These are phyloP conservation scores for Telmatherina bonti DNA, from an alignment of 2,797 vertebrate genomes.

Conservation along the genomic window DNA sequence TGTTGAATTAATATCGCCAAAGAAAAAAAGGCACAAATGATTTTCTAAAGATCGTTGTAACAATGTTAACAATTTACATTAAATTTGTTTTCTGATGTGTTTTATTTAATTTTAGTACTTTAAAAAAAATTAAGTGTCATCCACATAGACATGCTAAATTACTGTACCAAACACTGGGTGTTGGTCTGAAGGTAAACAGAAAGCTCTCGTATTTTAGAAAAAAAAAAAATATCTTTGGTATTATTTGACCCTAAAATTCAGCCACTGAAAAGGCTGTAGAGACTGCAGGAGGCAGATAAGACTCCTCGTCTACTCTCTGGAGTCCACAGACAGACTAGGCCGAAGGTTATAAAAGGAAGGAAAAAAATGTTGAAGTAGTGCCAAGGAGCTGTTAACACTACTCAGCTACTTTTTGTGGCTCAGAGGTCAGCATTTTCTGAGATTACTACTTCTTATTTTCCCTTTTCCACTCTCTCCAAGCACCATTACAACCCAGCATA, in stretches of 20 bases:
- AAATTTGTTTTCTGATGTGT: constrained; percentile 1
- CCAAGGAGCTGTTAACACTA: constrained; percentile 74
- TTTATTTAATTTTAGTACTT: neutral
- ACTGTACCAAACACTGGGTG: neutral
- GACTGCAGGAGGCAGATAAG: constrained; percentile 41
- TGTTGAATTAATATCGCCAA: too few relatives aligned
- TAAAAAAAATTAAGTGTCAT: constrained; percentile 1
- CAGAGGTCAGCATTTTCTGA: constrained; percentile 81
- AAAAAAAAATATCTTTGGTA: constrained; percentile 24
- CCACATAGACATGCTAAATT: constrained; percentile 11
- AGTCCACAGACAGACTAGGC: constrained; percentile 51
- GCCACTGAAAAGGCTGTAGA: constrained; percentile 22
- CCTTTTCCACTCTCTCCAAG: constrained; percentile 67
- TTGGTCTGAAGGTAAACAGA: constrained; percentile 14
- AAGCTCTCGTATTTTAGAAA: neutral
- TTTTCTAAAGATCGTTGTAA: too few relatives aligned
- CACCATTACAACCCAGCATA: constrained; percentile 73
- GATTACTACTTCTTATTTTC: constrained; percentile 78
- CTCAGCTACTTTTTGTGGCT: constrained; percentile 68
- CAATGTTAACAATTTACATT: neutral
- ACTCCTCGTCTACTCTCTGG: constrained; percentile 46
- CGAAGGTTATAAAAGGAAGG: constrained; percentile 59
- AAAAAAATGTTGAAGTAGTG: constrained; percentile 24
- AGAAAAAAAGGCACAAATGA: too few relatives aligned
- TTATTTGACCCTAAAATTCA: constrained; percentile 55